Conservation (phyloP, 1,140 invertebrate genomes). For the Drosophila micromelanica region DNA sequence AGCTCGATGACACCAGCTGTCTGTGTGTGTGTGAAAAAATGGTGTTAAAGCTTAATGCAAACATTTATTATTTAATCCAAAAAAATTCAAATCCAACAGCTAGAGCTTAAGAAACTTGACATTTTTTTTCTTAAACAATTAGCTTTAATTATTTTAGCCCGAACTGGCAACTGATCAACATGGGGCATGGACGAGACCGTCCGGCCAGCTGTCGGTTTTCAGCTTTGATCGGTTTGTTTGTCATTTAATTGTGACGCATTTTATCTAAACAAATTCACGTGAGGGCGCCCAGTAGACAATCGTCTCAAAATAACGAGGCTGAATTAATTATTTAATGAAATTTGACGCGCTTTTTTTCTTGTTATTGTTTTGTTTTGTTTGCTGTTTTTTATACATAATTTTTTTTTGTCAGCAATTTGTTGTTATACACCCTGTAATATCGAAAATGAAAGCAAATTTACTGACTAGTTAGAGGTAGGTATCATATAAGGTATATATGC, state of each 20-base stretch:
- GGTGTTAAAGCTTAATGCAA: slow-evolving; percentile 61
- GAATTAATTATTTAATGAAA: slow-evolving; percentile 51
- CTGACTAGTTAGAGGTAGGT: too few species aligned
- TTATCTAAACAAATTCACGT: slow-evolving; percentile 58
- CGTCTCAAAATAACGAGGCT: slow-evolving; percentile 41
- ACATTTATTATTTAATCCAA: slow-evolving; percentile 50
- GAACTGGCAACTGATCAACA: slow-evolving; percentile 2
- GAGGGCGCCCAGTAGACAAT: slow-evolving; percentile 31
- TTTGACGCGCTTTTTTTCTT: slow-evolving; percentile 26
- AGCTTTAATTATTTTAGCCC: slow-evolving; percentile 59
- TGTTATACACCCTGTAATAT: slow-evolving; percentile 6
- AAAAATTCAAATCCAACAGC: slow-evolving; percentile 22
- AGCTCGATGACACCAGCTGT: neutral
- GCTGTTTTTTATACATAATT: neutral
- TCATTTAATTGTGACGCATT: slow-evolving; percentile 38
- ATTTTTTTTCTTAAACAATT: slow-evolving; percentile 58
- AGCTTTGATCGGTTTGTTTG: slow-evolving; percentile 38
- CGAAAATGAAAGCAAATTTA: too few species aligned
- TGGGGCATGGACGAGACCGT: neutral
- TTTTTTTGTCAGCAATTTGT: slow-evolving; percentile 2
- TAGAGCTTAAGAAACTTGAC: slow-evolving; percentile 31
- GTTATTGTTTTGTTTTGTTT: slow-evolving; percentile 3
- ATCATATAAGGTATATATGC: neutral
- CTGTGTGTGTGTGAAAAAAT: slow-evolving; percentile 20
- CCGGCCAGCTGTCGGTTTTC: slow-evolving; percentile 22